Evolutionary conservation across 2,113 vertebrate genomes (phyloP).

Genomic region (Carettochelys insculpta): DNA sequence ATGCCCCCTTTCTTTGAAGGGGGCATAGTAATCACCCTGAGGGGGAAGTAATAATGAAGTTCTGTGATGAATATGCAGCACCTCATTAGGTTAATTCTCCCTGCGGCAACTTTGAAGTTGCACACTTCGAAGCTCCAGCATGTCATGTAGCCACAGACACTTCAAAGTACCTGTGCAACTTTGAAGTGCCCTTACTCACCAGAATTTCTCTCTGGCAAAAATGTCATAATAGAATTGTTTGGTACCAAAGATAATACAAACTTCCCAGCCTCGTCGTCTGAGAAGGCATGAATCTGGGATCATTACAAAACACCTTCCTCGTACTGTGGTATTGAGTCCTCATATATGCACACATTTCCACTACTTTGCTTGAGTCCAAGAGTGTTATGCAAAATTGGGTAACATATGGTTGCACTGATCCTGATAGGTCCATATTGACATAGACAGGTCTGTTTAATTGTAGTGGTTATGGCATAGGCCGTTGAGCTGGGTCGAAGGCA

Average conservation of each 20-base stretch:
- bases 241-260: neutral
- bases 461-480: neutral
- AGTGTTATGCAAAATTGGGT: too few relatives aligned
- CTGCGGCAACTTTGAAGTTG: too few relatives aligned
- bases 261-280: neutral
- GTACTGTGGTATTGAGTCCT: neutral
- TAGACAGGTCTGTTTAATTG: neutral
- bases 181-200: too few relatives aligned
- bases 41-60: too few relatives aligned
- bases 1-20: too few relatives aligned
- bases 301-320: neutral
- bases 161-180: too few relatives aligned
- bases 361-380: neutral
- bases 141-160: too few relatives aligned
- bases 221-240: neutral
- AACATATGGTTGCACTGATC: neutral
- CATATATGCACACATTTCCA: neutral
- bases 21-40: too few relatives aligned
- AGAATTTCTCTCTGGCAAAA: too few relatives aligned
- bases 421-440: neutral
- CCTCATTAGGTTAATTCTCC: too few relatives aligned
- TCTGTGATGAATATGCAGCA: too few relatives aligned
- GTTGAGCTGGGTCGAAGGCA: neutral
- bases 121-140: too few relatives aligned
- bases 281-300: neutral